A percentile compares a stretch with the other conserved stretches of the same genome.
These are phyloP conservation scores for Onthophagus sagittarius DNA, from an alignment of 2,888 invertebrate genomes.

Conservation along the genomic window DNA sequence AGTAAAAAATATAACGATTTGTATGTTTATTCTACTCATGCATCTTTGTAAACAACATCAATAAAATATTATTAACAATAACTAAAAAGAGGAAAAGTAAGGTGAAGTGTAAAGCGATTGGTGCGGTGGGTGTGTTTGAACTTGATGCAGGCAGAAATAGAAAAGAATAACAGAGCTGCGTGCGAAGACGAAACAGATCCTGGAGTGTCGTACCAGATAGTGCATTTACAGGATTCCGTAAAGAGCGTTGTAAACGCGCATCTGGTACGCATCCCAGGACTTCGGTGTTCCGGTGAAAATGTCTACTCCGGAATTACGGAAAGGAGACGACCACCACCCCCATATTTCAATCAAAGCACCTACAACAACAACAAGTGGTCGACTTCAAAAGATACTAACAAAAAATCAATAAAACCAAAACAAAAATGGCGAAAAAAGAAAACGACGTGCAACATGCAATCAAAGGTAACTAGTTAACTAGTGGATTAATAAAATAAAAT, in stretches of 20 bases:
- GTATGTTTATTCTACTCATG: too few species aligned
- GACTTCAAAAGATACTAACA: neutral
- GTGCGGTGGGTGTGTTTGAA: neutral
- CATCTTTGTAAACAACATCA: too few species aligned
- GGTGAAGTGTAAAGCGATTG: neutral
- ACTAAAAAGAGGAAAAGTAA: neutral
- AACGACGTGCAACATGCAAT: neutral
- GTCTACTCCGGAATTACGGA: conserved; percentile 3
- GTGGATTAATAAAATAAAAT: neutral
- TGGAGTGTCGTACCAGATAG: conserved; percentile 99
- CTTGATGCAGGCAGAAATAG: neutral
- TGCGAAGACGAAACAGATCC: conserved; percentile 52
- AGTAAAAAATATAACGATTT: too few species aligned
- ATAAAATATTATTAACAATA: too few species aligned
- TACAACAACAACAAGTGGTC: conserved; percentile 25
- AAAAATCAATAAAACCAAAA: neutral
- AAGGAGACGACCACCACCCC: neutral
- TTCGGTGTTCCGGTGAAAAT: conserved; percentile 28
- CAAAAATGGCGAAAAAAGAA: neutral
- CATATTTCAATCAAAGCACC: conserved; percentile 33
- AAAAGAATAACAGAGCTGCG: neutral
- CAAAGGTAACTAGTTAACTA: neutral
- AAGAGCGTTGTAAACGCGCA: conserved; percentile 87
- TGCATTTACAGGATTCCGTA: conserved; percentile 87
- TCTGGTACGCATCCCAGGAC: conserved; percentile 94